Conservation (phyloP, 2,888 invertebrate species). For the Morinoia aosen region DNA sequence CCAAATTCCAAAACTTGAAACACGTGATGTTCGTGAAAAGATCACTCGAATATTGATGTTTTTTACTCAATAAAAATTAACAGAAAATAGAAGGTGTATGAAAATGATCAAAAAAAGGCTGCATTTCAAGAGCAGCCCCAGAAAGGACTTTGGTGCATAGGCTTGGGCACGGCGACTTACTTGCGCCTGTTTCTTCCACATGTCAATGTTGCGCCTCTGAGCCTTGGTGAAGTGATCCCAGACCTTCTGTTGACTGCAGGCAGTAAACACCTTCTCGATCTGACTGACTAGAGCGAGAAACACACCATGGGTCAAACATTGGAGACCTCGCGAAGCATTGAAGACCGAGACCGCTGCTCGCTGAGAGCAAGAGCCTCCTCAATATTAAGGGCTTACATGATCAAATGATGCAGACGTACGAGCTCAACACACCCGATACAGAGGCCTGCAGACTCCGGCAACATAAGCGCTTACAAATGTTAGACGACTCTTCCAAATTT, state of each 20-base stretch:
- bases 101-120: neutral
- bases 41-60: neutral
- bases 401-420: conserved; percentile 34
- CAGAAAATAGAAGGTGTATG: neutral
- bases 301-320: conserved; percentile 58
- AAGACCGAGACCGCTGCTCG: neutral
- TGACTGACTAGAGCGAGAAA: conserved; percentile 86
- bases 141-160: conserved; percentile 37
- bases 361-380: neutral
- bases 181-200: conserved; percentile 97
- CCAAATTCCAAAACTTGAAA: neutral
- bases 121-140: neutral
- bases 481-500: neutral
- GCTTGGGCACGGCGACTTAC: conserved; percentile 73
- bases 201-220: conserved; percentile 97
- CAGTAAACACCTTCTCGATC: conserved; percentile 97
- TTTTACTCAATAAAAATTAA: neutral
- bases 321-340: neutral
- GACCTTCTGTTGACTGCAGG: conserved; percentile 96
- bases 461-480: conserved; percentile 33
- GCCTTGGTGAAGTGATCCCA: conserved; percentile 99
- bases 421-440: conserved; percentile 19
- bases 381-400: conserved; percentile 21
- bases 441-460: conserved; percentile 30
- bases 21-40: neutral